A percentile compares a stretch with the other conserved stretches of the same genome.
Conservation (phyloP, 2,888 invertebrate genomes). For the Dione juno region DNA sequence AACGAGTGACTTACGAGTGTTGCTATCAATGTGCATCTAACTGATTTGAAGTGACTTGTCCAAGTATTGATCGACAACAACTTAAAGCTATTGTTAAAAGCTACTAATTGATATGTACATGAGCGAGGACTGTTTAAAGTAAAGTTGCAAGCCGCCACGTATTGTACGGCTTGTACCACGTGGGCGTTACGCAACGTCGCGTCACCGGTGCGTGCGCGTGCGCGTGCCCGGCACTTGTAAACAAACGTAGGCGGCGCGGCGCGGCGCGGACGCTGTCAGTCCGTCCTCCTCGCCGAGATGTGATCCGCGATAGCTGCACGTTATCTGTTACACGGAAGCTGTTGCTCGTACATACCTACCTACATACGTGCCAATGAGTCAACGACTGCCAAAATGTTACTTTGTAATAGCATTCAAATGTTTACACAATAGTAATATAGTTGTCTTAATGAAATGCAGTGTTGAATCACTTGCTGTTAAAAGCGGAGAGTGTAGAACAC, state of each 20-base stretch:
- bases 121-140: no score
- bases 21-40: constrained; percentile 17
- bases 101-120: no score
- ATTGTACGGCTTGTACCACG: neutral
- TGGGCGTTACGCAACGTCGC: constrained; percentile 13
- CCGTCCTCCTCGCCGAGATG: neutral
- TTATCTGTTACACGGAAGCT: constrained; percentile 14
- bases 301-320: constrained; percentile 9
- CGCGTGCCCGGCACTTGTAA: constrained; percentile 27
- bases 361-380: neutral
- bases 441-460: neutral
- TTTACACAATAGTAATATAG: neutral
- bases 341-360: neutral
- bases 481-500: neutral
- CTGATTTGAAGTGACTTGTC: neutral
- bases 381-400: neutral
- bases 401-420: neutral
- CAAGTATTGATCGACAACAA: no score
- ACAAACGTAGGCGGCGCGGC: neutral
- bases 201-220: constrained; percentile 14
- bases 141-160: neutral
- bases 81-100: no score
- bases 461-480: neutral
- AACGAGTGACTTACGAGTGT: neutral
- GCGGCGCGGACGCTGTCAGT: neutral